Base-by-base conservation (phyloP, 1,140 invertebrate species). In the Trichonephila clavipes region DNA sequence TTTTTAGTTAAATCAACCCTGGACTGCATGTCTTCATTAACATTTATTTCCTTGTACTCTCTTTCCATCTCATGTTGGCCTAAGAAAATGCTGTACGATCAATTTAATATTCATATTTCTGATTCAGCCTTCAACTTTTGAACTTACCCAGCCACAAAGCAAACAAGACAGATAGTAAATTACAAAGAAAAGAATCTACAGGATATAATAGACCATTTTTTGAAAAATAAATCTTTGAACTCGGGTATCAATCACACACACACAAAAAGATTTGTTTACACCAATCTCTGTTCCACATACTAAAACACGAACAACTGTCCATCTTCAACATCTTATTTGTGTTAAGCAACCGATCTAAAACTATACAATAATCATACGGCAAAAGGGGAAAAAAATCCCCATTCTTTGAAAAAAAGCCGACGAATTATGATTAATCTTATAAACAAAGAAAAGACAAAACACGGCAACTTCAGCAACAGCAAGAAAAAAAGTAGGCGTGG, bases 401-500 rank as follows among this genome's bases (percentile, higher is more conserved):
- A 16, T 34, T 40, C 28, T 77, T 77, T 34, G 18, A 40, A 77
- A 28, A 34, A 77, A 40, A 40, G 28, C 28, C 28, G 72, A 77
- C 72, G 28, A 40, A 77, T 72, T 77, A 77, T 40, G 72, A 77
- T 77, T 77, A 77, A 77, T 77, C 72, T 28, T 2, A 77, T 40
- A 77, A 77, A 72, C 69, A 72, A 77, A 77, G 72, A 40, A 40
- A 77, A 77, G 34, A 28, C 72, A 34, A 77, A 77, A 77, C 16
- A 77, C 16, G 28, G 44, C 58, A 58, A 10, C 51, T 24, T 6
- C 24, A 24, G 21, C n/a, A 40, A 40, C 34, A 58, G 24, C 18
- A 59, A 83, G 12, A 59, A 83, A 16, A 59, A 91, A 88, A 83
- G 89, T 69, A 83, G 90, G 90, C 90, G 90, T 82, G 77, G 28